Percentiles rank a stretch among this genome's conserved stretches.
These are phyloP conservation scores for Idaea biselata DNA, from an alignment of 2,888 invertebrate genomes.

Conservation along the genomic window DNA sequence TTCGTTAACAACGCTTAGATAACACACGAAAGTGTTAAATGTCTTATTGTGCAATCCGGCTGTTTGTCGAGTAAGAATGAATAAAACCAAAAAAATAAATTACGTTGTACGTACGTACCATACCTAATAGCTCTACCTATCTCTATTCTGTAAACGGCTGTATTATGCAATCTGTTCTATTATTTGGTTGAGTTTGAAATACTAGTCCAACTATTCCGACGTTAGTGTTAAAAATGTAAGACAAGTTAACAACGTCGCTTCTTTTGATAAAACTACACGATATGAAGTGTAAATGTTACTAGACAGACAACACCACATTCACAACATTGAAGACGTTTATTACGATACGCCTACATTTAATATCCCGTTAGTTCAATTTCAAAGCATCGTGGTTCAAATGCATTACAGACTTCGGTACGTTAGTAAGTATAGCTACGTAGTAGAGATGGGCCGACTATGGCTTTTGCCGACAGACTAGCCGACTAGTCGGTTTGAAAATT, in stretches of 20 bases:
- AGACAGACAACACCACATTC: neutral
- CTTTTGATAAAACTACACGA: neutral
- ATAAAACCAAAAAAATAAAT: conserved; percentile 16
- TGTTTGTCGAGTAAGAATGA: conserved; percentile 38
- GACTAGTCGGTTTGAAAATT: too few species aligned
- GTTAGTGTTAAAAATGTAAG: neutral
- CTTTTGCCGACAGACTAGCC: too few species aligned
- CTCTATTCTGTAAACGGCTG: conserved; percentile 38
- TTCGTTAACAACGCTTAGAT: conserved; percentile 60
- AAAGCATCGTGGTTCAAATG: neutral
- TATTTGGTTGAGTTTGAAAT: conserved; percentile 37
- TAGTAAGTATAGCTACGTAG: neutral
- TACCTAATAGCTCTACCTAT: conserved; percentile 29
- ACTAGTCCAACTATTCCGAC: neutral
- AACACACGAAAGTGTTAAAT: conserved; percentile 65
- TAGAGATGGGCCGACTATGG: too few species aligned
- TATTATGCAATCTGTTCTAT: conserved; percentile 46
- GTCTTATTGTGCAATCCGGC: conserved; percentile 52
- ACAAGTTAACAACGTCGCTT: neutral
- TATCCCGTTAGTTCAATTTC: conserved; percentile 1
- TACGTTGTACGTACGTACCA: conserved; percentile 3
- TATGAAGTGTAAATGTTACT: neutral
- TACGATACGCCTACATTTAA: conserved; percentile 1
- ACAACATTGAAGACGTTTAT: neutral
- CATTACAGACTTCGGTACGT: neutral